These are phyloP conservation scores for Steinernema scapterisci DNA, from an alignment of 2,888 invertebrate species.

Conservation along the genomic window DNA sequence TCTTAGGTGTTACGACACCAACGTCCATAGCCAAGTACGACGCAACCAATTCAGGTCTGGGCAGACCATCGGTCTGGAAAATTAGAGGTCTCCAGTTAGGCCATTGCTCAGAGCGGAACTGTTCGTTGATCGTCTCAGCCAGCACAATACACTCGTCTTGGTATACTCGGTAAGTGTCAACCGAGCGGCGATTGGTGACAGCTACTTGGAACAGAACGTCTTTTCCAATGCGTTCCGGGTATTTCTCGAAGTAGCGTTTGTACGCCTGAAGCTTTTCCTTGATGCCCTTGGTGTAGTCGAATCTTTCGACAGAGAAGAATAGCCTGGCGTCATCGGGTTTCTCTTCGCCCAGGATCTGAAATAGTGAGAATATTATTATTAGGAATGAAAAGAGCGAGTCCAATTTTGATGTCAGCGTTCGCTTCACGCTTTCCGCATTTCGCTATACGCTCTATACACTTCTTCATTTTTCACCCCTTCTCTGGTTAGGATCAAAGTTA, in stretches of 20 bases:
- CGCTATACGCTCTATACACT: no score
- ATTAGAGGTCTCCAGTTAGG: conserved; percentile 65
- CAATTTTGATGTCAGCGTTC: no score
- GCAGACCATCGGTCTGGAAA: conserved; percentile 66
- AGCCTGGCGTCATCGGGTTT: conserved; percentile 56
- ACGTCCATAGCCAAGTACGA: conserved; percentile 68
- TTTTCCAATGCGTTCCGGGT: conserved; percentile 66
- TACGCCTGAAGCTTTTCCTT: conserved; percentile 64
- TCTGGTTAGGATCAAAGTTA: no score
- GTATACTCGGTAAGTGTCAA: conserved; percentile 66
- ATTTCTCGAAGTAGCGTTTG: conserved; percentile 60
- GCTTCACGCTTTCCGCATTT: no score
- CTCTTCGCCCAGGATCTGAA: conserved; percentile 57
- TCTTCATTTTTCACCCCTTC: no score
- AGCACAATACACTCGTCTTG: conserved; percentile 66
- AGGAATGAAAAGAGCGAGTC: no score
- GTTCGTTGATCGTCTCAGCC: conserved; percentile 60
- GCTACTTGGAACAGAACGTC: conserved; percentile 67
- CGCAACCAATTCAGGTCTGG: conserved; percentile 61
- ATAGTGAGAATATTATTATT: no score
- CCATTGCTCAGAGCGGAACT: conserved; percentile 43
- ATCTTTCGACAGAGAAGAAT: conserved; percentile 67
- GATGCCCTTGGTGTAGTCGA: conserved; percentile 68
- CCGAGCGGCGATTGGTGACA: conserved; percentile 66
- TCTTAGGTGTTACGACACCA: conserved; percentile 67